Base-by-base conservation (phyloP, 2,797 vertebrate species). In the Trachurus trachurus region DNA sequence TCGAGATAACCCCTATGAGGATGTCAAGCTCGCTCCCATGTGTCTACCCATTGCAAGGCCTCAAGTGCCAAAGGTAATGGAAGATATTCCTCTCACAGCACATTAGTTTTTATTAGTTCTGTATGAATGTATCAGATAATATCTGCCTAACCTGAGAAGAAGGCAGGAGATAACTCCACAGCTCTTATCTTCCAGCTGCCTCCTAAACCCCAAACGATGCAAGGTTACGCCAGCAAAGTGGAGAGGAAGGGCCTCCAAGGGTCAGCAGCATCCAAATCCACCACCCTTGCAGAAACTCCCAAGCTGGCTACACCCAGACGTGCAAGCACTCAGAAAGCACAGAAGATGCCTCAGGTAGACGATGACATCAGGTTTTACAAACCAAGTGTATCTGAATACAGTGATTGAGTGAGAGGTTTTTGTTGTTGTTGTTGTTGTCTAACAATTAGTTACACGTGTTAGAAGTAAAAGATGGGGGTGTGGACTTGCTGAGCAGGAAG, bases 1-100 rank as follows among this genome's bases (percentile, higher is more conserved):
- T 68, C 96, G 95, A 87, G 96, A 98, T 76, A 96, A 96, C 88
- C 93, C 95, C 4, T 99, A 98, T 76, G 97, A 98, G 89, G 97
- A 98, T 81, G 94, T 98, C 54, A 94, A 95, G 87, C 88, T 91
- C 1, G 92, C 96, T 42, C 93, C 97, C 19, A 90, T 94, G 86
- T 96, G 96, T 73, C 80, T 98, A 61, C 97, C 97, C 80, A 95
- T 86, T 58, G 73, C 91, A 69, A 93, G 95, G 5, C 88, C 92
- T 57, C 92, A 71, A 26, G 57, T 87, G 53, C 94, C 96, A 72
- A 98, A 98, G 97, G 95, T 96, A 92, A 78, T 5, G 2, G 4
- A 22, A 52, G 6, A 76, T 26, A 37, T 50, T 57, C 26, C 26
- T 74, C 63, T 70, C 29, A 44, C 57, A n/a, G 15, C 44, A 53